Evolutionary conservation across 2,113 vertebrate genomes (phyloP), one percentile per base, ranked within the genome.

Genomic region (Siphamia tubifer): DNA sequence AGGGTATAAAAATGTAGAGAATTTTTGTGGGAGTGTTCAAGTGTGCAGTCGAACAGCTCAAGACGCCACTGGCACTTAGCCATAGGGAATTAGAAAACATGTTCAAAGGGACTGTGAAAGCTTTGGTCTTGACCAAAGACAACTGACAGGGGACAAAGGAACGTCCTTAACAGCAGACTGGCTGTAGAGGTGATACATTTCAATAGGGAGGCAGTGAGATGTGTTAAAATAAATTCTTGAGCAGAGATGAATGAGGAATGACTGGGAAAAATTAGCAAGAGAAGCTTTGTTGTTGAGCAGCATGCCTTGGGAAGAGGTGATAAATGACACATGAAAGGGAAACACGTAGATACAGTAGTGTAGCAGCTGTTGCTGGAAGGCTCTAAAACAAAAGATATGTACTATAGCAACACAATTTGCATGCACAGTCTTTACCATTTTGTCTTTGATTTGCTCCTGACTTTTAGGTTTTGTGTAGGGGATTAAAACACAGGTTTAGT

Each of bases 101-200:
- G 63, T 82, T 80, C 58, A 80, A 87, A 80, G 28, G 16, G 52
- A 78, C 49, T 45, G 28, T 36, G 38, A 20, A 61, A 21, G 54
- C 73, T 84, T 84, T 81, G 76, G 69, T 78, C 54, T 53, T 60
- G 67, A 74, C 63, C 67, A 35, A 48, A 81, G 63, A 80, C 70
- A 73, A 65, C 64, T 55, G 47, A 49, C 7, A 1, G 31, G 52
- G 60, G 45, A 68, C 75, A 72, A 80, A 58, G 67, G 21, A 67
- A 31, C 23, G 53, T 30, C 28, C 42, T 2, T 4, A 64, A 40
- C 60, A 60, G 47, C 9, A 8, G 44, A 25, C 10, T 32, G 34
- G 27, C 2, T 15, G 32, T 12, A 3, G 20, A 39, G 9, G 24
- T 1, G 0, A 8, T 4, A 0, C 25, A 65, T 21, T 55, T n/a